These are phyloP conservation scores for Argyra leucocephala DNA, from an alignment of 2,888 invertebrate genomes.

Conservation along the genomic window DNA sequence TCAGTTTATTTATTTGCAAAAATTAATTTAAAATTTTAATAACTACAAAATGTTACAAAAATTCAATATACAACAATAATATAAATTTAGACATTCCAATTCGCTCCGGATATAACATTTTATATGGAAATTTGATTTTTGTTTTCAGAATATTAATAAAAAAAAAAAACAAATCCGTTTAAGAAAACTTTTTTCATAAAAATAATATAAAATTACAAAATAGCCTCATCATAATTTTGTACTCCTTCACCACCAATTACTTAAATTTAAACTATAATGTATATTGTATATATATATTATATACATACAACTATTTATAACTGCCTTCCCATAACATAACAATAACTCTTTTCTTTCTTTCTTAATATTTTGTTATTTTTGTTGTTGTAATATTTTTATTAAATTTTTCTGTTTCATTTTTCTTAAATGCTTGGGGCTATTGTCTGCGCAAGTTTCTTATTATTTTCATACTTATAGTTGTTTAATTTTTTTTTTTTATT, in stretches of 20 bases:
- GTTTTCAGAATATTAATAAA: not conserved
- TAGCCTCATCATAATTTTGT: not conserved
- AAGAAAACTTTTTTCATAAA: no score
- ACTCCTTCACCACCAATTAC: constrained; percentile 3
- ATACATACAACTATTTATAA: not conserved
- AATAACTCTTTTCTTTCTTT: not conserved
- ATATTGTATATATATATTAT: not conserved
- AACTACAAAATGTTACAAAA: no score
- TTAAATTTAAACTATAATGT: not conserved
- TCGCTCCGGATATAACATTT: not conserved
- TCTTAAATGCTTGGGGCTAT: not conserved
- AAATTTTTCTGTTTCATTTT: not conserved
- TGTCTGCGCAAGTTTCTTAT: not conserved
- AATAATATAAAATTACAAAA: not conserved
- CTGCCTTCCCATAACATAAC: not conserved
- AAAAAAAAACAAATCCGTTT: not conserved
- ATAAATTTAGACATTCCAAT: no score
- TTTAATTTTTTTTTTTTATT: not conserved
- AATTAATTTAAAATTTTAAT: no score
- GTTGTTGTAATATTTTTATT: not conserved
- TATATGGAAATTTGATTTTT: not conserved
- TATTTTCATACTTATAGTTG: no score
- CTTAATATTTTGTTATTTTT: not conserved
- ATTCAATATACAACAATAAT: no score
- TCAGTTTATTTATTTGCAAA: no score